Conservation (phyloP, 1,140 invertebrate species). For the Cecropterus lyciades region DNA sequence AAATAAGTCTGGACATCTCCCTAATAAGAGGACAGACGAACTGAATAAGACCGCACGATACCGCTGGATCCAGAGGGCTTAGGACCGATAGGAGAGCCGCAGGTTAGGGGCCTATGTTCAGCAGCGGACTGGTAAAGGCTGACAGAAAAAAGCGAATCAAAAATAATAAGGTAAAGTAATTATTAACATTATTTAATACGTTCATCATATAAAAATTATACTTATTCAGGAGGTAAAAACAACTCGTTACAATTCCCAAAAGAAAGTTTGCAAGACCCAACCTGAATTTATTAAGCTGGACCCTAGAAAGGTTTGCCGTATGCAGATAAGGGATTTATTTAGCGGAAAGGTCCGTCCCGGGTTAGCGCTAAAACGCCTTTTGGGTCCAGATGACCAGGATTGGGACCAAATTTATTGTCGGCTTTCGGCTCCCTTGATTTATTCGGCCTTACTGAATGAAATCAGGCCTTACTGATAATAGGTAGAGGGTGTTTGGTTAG, state of each 20-base stretch:
- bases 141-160: too few relatives aligned
- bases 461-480: constrained; percentile 67
- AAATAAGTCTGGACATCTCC: too few relatives aligned
- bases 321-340: constrained; percentile 84
- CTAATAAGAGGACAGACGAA: too few relatives aligned
- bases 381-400: constrained; percentile 79
- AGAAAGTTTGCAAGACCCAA: constrained; percentile 77
- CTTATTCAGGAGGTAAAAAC: constrained; percentile 35
- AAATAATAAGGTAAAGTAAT: too few relatives aligned
- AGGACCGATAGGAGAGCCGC: too few relatives aligned
- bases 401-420: constrained; percentile 78
- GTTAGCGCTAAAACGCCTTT: constrained; percentile 75
- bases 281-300: constrained; percentile 83
- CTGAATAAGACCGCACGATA: too few relatives aligned
- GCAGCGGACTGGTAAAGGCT: too few relatives aligned
- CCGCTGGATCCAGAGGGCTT: too few relatives aligned
- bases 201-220: neutral
- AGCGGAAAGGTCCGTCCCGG: constrained; percentile 82
- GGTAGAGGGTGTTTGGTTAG: constrained; percentile 40
- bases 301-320: constrained; percentile 83
- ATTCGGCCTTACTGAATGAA: constrained; percentile 71
- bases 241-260: constrained; percentile 53
- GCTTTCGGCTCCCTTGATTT: constrained; percentile 77
- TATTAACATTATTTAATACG: too few relatives aligned
- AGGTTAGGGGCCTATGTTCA: too few relatives aligned